These are phyloP conservation scores for Lepidurus apus DNA, from an alignment of 1,140 invertebrate genomes.

Conservation along the genomic window DNA sequence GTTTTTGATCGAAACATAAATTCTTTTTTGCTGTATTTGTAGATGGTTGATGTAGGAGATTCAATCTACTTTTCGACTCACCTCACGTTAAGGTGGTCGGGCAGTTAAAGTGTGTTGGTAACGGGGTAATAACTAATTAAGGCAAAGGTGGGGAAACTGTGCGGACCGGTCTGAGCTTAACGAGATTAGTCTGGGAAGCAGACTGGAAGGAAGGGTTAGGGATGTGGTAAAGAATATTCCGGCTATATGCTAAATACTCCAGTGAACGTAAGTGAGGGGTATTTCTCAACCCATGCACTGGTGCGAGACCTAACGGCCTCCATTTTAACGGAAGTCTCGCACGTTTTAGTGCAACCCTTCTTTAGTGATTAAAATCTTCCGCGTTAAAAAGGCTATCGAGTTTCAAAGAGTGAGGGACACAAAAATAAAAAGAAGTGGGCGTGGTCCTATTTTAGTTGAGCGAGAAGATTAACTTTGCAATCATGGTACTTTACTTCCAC, in stretches of 20 bases:
- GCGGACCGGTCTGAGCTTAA: background rate
- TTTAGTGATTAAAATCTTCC: no score
- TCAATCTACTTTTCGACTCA: no score
- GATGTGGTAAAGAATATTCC: background rate
- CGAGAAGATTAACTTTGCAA: background rate
- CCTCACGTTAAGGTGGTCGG: background rate
- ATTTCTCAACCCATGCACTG: background rate
- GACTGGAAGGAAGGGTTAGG: background rate
- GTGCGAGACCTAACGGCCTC: background rate
- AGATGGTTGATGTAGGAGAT: no score
- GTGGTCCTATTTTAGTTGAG: background rate
- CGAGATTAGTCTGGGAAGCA: background rate
- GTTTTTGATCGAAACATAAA: no score
- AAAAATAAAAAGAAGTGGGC: background rate
- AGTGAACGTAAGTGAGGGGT: background rate
- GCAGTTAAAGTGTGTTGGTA: background rate
- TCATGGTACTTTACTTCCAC: background rate
- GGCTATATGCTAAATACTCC: background rate
- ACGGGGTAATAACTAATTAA: background rate
- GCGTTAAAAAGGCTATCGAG: no score
- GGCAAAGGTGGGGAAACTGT: background rate
- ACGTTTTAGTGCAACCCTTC: no score
- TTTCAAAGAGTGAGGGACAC: background rate
- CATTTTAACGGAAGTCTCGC: background rate
- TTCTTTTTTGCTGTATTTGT: no score